Conservation (phyloP, 2,113 vertebrate species). For the Vanacampus margaritifer region DNA sequence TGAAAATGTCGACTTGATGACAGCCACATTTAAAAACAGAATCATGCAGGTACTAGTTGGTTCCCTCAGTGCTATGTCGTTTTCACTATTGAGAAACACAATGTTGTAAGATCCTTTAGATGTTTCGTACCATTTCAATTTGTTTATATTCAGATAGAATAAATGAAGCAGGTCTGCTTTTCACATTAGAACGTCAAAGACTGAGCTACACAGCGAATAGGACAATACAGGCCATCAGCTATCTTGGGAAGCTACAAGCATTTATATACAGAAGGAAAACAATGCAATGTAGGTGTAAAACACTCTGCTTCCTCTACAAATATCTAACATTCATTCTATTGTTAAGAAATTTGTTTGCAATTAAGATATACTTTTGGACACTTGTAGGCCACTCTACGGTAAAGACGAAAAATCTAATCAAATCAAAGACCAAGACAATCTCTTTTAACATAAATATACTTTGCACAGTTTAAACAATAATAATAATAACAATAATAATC, state of each 20-base stretch:
- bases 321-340: constrained; percentile 50
- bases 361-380: constrained; percentile 26
- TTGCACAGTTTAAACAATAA: background rate
- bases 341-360: constrained; percentile 42
- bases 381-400: constrained; percentile 29
- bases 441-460: background rate
- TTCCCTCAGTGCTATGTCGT: background rate
- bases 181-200: constrained; percentile 16
- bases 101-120: background rate
- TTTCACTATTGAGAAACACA: background rate
- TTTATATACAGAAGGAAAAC: constrained; percentile 47
- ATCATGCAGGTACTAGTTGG: constrained; percentile 53
- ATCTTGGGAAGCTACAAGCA: constrained; percentile 31
- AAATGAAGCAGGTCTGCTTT: background rate
- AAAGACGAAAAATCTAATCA: background rate
- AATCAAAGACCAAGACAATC: constrained; percentile 1
- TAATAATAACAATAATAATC: background rate
- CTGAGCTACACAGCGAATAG: constrained; percentile 39
- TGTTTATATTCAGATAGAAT: background rate
- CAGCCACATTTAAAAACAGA: constrained; percentile 46
- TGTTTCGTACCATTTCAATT: constrained; percentile 1
- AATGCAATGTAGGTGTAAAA: constrained; percentile 40
- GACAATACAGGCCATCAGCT: constrained; percentile 35
- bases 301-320: constrained; percentile 54
- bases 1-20: constrained; percentile 49